Conservation (phyloP, 2,797 vertebrate species). For the Myoxocephalus aenaeus region DNA sequence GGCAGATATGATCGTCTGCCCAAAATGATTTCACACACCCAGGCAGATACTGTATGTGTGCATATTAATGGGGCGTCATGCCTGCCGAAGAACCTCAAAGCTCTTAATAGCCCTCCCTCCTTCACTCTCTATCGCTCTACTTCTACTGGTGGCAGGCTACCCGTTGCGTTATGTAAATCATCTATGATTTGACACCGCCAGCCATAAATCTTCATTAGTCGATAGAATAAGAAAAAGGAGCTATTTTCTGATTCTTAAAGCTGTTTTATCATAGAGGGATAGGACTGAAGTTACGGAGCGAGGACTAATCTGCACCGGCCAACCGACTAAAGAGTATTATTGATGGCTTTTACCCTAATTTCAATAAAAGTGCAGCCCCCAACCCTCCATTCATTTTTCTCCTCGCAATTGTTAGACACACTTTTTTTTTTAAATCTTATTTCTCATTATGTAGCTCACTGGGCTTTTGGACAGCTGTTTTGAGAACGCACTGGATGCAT, state of each 20-base stretch:
- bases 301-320: conserved; percentile 71
- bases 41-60: conserved; percentile 30
- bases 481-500: conserved; percentile 54
- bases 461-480: conserved; percentile 58
- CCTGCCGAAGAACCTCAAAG: conserved; percentile 52
- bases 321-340: conserved; percentile 72
- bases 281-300: conserved; percentile 56
- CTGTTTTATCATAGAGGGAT: conserved; percentile 67
- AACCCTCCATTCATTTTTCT: conserved; percentile 43
- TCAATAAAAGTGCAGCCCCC: conserved; percentile 60
- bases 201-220: conserved; percentile 85
- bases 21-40: conserved; percentile 47
- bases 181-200: conserved; percentile 72
- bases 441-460: conserved; percentile 67
- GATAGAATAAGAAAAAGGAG: conserved; percentile 68
- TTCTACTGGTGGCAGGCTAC: conserved; percentile 56
- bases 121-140: conserved; percentile 18
- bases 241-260: conserved; percentile 72
- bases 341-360: conserved; percentile 72
- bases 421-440: conserved; percentile 42
- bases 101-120: conserved; percentile 37
- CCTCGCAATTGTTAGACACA: conserved; percentile 51
- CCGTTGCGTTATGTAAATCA: conserved; percentile 80
- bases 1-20: conserved; percentile 50
- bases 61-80: conserved; percentile 50